Evolutionary conservation across 2,797 vertebrate genomes (phyloP), one percentile per base, ranked within the genome.

Genomic region (Pipistrellus nathusii): DNA sequence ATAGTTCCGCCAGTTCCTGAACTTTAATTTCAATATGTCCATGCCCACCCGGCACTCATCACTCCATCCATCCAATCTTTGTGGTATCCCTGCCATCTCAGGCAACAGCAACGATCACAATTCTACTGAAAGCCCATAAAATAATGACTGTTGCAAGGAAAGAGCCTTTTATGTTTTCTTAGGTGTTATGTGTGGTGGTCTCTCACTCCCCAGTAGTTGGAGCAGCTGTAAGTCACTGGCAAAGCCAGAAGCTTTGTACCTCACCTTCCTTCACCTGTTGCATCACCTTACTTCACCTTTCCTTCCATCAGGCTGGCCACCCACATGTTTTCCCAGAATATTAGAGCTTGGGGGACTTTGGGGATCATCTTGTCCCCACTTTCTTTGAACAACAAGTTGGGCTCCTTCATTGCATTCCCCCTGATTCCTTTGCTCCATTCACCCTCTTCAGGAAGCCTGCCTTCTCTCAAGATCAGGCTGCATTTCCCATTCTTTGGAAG

Each of bases 181-280:
- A 6, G 0, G 0, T 30, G 48, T 17, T 10, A 9, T 55, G 72
- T 17, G 38, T 2, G 11, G 32, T 41, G 15, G 20, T 5, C 35
- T 83, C 30, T 77, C 2, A 1, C 0, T 64, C 12, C 66, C 20
- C 20, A n/a, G 6, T 6, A 17, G 64, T 57, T 62, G 27, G 38
- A 32, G 2, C 7, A 38, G 35, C 18, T 41, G 15, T 4, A 1
- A n/a, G 55, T 78, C 27, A 51, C 10, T 0, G 1, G 17, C 48
- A 6, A 59, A 18, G 6, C 21, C 15, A 5, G 71, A 38, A n/a
- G 3, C 15, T 85, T 15, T 46, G 23, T 2, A 46, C 32, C 18
- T 35, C 35, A 27, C 12, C 8, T 38, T 23, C 14, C 3, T 81
- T 1, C 10, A 32, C 8, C 55, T 2, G 10, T 55, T 9, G 8